Evolutionary conservation across 2,797 vertebrate species (phyloP).

Genomic region (Acanthopagrus latus): DNA sequence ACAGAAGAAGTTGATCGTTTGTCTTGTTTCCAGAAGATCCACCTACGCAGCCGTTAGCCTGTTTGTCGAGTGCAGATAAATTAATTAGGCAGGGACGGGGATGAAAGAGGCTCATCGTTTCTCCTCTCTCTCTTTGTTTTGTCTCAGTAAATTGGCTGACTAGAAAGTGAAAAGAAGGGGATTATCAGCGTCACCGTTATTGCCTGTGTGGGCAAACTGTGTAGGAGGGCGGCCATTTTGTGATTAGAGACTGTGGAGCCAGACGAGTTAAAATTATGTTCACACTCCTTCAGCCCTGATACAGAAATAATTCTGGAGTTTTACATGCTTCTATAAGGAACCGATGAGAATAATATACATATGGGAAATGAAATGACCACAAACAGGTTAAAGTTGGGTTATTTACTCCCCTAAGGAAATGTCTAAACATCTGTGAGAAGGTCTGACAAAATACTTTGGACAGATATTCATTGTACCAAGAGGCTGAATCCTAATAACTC

Average conservation of each 20-base stretch:
- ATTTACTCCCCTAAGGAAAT: too few species aligned
- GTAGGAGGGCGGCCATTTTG: slow-evolving; percentile 42
- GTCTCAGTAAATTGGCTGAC: slow-evolving; percentile 36
- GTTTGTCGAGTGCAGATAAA: slow-evolving; percentile 41
- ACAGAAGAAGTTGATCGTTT: slow-evolving; percentile 1
- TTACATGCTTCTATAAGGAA: background rate
- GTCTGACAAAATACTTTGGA: too few species aligned
- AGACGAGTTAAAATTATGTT: background rate
- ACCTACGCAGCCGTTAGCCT: slow-evolving; percentile 28
- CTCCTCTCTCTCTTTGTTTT: slow-evolving; percentile 39
- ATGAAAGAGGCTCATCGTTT: slow-evolving; percentile 35
- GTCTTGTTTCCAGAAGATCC: slow-evolving; percentile 17
- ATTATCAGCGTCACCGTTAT: slow-evolving; percentile 47
- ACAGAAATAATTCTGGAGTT: background rate
- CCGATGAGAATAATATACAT: too few species aligned
- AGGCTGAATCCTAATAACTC: too few species aligned
- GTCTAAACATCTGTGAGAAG: too few species aligned
- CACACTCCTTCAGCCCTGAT: background rate
- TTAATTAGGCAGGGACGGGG: slow-evolving; percentile 34
- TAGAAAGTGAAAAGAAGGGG: slow-evolving; percentile 41
- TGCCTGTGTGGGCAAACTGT: slow-evolving; percentile 39
- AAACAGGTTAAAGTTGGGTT: too few species aligned
- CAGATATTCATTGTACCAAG: too few species aligned
- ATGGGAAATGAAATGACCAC: background rate
- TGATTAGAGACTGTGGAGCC: slow-evolving; percentile 14